These are phyloP conservation scores for Hyla sarda DNA, from an alignment of 2,113 vertebrate genomes.

Conservation along the genomic window DNA sequence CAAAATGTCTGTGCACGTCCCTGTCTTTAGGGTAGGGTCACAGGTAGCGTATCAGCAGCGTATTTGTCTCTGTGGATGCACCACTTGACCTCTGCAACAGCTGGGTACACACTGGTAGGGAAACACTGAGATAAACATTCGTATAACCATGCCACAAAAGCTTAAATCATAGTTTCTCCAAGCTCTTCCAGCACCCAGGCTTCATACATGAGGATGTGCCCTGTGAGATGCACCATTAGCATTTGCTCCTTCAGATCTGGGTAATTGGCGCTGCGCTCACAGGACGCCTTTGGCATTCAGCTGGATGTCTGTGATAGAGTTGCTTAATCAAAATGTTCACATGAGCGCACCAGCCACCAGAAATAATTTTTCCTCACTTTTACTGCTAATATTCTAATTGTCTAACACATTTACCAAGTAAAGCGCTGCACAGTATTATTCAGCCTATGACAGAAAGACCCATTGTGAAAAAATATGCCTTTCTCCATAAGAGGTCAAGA, in stretches of 20 bases:
- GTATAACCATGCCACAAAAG: background rate
- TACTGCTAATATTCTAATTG: background rate
- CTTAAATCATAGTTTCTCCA: background rate
- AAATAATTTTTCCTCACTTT: conserved; percentile 15
- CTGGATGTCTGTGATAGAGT: conserved; percentile 3
- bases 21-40: no score
- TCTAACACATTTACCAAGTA: conserved; percentile 2
- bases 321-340: conserved; percentile 41
- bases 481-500: conserved; percentile 9
- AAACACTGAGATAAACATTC: background rate
- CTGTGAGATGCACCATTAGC: background rate
- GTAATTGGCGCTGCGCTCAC: conserved; percentile 18
- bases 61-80: no score
- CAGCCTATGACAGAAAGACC: background rate
- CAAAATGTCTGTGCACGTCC: no score
- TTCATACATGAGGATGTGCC: background rate
- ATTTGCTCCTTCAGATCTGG: background rate
- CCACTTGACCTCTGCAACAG: no score
- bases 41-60: no score
- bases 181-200: background rate
- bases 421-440: background rate
- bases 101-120: no score
- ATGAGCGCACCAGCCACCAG: conserved; percentile 11
- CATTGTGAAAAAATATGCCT: background rate
- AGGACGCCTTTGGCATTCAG: conserved; percentile 1